Evolutionary conservation across 1,140 invertebrate genomes (phyloP).

Genomic region (Trissolcus basalis): DNA sequence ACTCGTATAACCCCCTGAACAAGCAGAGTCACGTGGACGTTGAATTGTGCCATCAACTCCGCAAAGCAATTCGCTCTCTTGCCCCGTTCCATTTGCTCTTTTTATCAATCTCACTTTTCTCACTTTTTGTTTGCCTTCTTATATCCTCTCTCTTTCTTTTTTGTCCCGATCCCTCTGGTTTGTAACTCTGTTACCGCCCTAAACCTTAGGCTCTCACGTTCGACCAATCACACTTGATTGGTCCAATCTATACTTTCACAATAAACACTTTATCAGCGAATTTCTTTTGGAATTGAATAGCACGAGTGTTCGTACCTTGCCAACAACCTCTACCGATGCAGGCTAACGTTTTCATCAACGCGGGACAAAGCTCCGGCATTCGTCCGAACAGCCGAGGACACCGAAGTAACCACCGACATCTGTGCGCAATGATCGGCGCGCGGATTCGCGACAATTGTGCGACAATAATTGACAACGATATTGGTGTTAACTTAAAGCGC

Average conservation of each 20-base stretch:
- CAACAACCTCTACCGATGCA: slow-evolving; percentile 54
- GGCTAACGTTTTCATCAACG: too few species aligned
- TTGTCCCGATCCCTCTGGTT: slow-evolving; percentile 4
- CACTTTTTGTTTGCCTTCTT: background rate
- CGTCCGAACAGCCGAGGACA: background rate
- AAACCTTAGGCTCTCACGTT: slow-evolving; percentile 66
- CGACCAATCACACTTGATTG: slow-evolving; percentile 74
- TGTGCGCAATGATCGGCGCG: background rate
- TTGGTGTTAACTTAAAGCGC: slow-evolving; percentile 75
- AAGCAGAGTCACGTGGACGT: slow-evolving; percentile 34
- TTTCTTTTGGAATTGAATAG: slow-evolving; percentile 36
- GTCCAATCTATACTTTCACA: slow-evolving; percentile 71
- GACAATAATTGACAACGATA: slow-evolving; percentile 61
- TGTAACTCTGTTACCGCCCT: slow-evolving; percentile 44
- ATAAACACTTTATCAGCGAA: slow-evolving; percentile 74
- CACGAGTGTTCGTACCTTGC: slow-evolving; percentile 46
- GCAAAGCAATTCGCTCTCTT: slow-evolving; percentile 27
- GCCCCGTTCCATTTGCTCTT: slow-evolving; percentile 31
- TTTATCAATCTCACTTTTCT: background rate
- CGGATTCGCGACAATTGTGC: slow-evolving; percentile 1
- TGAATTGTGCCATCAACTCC: slow-evolving; percentile 24
- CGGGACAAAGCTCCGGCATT: background rate
- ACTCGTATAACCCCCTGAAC: slow-evolving; percentile 46
- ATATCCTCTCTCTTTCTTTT: background rate
- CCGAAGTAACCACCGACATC: background rate